Evolutionary conservation across 2,797 vertebrate species (phyloP).

Genomic region (Manis crassicaudata): DNA sequence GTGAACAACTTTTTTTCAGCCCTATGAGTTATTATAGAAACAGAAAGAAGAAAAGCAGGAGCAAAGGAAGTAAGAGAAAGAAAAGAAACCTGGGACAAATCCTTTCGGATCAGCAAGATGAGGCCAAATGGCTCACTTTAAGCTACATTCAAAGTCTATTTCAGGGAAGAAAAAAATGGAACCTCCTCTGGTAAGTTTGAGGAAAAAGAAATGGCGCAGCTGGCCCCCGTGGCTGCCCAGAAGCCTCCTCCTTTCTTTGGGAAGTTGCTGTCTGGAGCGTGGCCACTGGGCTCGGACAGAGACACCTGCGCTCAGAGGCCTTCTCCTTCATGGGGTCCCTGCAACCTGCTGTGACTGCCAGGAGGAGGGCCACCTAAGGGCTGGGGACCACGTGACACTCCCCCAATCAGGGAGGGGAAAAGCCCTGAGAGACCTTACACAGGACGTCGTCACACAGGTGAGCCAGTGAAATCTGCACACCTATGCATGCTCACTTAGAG

Average conservation of each 20-base stretch:
- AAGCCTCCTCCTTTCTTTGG: neutral
- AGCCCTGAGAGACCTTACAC: fast-evolving
- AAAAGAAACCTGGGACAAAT: neutral
- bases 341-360: neutral
- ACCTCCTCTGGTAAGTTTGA: neutral
- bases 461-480: fast-evolving
- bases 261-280: neutral
- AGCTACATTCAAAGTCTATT: neutral
- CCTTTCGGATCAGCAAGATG: neutral
- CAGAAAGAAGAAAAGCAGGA: neutral
- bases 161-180: neutral
- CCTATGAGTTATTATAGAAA: neutral
- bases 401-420: neutral
- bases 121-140: neutral
- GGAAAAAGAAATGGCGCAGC: neutral
- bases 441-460: fast-evolving
- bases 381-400: neutral
- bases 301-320: neutral
- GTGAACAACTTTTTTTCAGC: neutral
- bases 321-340: neutral
- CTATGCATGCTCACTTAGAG: fast-evolving
- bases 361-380: neutral
- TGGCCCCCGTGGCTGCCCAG: neutral
- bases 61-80: neutral
- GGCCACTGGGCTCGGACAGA: fast-evolving